Conservation (phyloP, 1,140 invertebrate species). For the Leucophenga varia region DNA sequence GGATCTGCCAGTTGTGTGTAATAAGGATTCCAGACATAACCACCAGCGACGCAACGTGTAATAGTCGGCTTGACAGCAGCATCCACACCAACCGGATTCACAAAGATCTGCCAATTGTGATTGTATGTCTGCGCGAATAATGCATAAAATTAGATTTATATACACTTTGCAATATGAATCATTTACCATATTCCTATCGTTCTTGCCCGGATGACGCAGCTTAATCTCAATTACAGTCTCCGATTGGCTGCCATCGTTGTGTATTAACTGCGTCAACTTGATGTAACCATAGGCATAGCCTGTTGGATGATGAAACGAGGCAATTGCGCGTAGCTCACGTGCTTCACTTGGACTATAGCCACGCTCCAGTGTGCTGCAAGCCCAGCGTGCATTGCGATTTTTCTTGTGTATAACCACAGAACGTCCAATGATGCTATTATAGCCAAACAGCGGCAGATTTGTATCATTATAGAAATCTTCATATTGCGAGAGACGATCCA, state of each 20-base stretch:
- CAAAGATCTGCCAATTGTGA: constrained; percentile 91
- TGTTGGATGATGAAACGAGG: constrained; percentile 87
- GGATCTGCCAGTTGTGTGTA: constrained; percentile 87
- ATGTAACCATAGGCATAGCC: constrained; percentile 86
- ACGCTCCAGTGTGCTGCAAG: constrained; percentile 80
- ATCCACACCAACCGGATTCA: constrained; percentile 91
- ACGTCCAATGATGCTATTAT: constrained; percentile 75
- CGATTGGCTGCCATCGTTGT: constrained; percentile 81
- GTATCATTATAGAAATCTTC: constrained; percentile 75
- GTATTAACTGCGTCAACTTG: constrained; percentile 83
- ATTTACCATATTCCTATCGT: constrained; percentile 80
- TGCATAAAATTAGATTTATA: constrained; percentile 6
- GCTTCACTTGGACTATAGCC: constrained; percentile 85
- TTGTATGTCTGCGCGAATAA: constrained; percentile 66
- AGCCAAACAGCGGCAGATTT: constrained; percentile 81
- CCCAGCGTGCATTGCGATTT: constrained; percentile 68
- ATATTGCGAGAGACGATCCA: constrained; percentile 64
- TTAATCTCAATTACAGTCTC: constrained; percentile 90
- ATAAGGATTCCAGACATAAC: constrained; percentile 92
- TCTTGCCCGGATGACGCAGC: constrained; percentile 77
- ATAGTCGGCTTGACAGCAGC: constrained; percentile 76
- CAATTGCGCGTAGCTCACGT: constrained; percentile 80
- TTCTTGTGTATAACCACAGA: constrained; percentile 85
- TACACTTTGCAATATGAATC: too few species aligned
- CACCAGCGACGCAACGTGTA: constrained; percentile 84